Base-by-base conservation (phyloP, 2,888 invertebrate genomes). In the Zygogramma bicolorata region DNA sequence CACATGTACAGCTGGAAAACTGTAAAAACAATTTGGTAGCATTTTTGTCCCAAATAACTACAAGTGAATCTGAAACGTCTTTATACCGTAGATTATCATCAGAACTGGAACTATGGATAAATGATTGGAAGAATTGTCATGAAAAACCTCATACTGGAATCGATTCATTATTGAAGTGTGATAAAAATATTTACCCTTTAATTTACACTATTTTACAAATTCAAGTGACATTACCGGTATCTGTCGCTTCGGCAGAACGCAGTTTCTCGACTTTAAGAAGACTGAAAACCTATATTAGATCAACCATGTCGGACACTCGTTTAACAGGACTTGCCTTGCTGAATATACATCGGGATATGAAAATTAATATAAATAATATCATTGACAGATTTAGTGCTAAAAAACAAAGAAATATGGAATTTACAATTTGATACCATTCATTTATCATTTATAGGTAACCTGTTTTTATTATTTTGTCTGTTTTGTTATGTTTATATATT, bases 101-200 rank as follows among this genome's bases (percentile, higher is more conserved):
- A 34, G 34, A 60, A 60, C 34, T 60, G 18, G 59, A 59, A 29
- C 29, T 18, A 60, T 34, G 60, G 60, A 60, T n/a, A n/a, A n/a
- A n/a, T n/a, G n/a, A n/a, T n/a, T n/a, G n/a, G n/a, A n/a, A 34
- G 38, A 60, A 60, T 60, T 60, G 60, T 60, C 34, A 60, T 20
- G 27, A 15, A 59, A 59, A 8, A 13, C 27, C 58, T 29, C 13
- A 59, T 59, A 29, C 59, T 57, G 31, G 59, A 6, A 6, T 59
- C 59, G 2, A 59, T 27, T 59, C 59, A 59, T 59, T 59, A 59
- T 59, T 59, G 57, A 29, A 31, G 59, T 59, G 31, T n/a, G 59
- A 59, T 29, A 31, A 59, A 29, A 59, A 59, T 31, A 59, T 31
- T 59, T 31, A 59, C 31, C 31, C 29, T 59, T 59, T 0, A 29